Base-by-base conservation (phyloP, 2,113 vertebrate genomes). In the Platichthys flesus region DNA sequence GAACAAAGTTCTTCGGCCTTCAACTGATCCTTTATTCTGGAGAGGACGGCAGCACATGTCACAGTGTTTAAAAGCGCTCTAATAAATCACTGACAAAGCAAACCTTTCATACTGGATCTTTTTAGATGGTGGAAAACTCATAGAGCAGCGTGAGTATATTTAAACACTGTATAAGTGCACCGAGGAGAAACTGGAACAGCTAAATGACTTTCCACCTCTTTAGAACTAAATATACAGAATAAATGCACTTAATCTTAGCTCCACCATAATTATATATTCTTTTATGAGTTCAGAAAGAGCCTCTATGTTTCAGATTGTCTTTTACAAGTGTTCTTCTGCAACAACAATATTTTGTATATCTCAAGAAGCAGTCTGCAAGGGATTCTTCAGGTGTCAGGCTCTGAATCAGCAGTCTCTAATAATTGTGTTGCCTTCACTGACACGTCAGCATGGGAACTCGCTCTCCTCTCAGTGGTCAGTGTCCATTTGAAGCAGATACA, bases 41-140 rank as follows among this genome's bases (percentile, higher is more conserved):
- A 28, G 7, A 15, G 54, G 79, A 83, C 3, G 20, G 70, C 45
- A 74, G 70, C 88, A 88, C 26, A 79, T 88, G 77, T 69, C 83
- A 76, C 69, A 76, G 58, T 74, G 77, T 87, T 88, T 88, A 79
- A 81, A 85, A 40, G 23, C 49, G 3, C 62, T 78, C 79, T 62
- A 85, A 86, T 89, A 79, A 84, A 88, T 84, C 79, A 71, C 2
- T 64, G 67, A 82, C 71, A 85, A 71, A 86, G 86, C 51, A 76
- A 81, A 64, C 71, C 85, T 79, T 82, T 89, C 67, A 90, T 71
- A 55, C 70, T 61, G 62, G 24, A 78, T 35, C 73, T 80, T 49
- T 80, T 49, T 77, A 54, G 56, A 86, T 68, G 63, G 21, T 60
- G 71, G 81, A 83, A 90, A 78, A 81, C 20, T 37, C 49, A 5